These are phyloP conservation scores for Drosophila rellima DNA, from an alignment of 2,888 invertebrate species.

Conservation along the genomic window DNA sequence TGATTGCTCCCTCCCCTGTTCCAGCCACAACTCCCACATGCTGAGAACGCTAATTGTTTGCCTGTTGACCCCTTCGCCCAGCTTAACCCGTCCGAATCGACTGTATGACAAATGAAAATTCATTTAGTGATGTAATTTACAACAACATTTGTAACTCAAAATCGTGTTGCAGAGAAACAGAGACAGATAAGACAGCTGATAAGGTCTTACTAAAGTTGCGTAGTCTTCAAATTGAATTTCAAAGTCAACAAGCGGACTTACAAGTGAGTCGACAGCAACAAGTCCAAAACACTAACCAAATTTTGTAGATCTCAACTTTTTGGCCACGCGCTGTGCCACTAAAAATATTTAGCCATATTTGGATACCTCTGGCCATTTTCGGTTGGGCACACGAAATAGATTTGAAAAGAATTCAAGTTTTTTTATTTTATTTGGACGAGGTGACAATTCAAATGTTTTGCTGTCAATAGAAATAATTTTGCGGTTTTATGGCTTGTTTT, in stretches of 20 bases:
- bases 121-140: conserved; percentile 61
- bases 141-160: conserved; percentile 36
- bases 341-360: conserved; percentile 63
- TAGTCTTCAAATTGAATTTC: conserved; percentile 41
- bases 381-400: conserved; percentile 59
- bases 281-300: conserved; percentile 68
- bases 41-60: conserved; percentile 45
- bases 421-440: conserved; percentile 37
- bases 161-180: conserved; percentile 16
- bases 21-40: conserved; percentile 33
- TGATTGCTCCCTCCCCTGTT: background rate
- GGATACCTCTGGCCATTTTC: conserved; percentile 42
- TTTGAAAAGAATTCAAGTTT: conserved; percentile 56
- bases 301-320: conserved; percentile 48
- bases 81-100: conserved; percentile 25
- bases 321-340: conserved; percentile 65
- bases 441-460: conserved; percentile 68
- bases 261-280: conserved; percentile 30
- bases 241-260: conserved; percentile 55
- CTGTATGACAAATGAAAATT: conserved; percentile 35
- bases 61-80: conserved; percentile 36
- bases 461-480: conserved; percentile 68
- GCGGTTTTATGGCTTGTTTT: conserved; percentile 40
- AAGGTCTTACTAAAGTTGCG: conserved; percentile 43
- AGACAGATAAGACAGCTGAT: conserved; percentile 47